Evolutionary conservation across 53 echinoderm and acorn worm genomes (phyloP).

Genomic region (Temnopleurus reevesii): DNA sequence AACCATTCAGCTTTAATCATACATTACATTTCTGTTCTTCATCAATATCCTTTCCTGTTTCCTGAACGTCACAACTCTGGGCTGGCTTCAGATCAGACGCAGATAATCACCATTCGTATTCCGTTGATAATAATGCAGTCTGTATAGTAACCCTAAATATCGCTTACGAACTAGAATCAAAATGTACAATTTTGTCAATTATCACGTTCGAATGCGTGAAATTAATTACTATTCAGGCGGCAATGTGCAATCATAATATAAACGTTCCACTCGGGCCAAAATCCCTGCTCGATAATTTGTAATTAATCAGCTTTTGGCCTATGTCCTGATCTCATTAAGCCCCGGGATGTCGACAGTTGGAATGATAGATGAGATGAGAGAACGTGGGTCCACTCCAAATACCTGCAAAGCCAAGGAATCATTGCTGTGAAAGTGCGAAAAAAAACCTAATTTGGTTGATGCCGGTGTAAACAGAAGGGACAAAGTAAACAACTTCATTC

Average conservation of each 20-base stretch:
- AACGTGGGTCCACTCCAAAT: not conserved
- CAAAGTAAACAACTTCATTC: not conserved
- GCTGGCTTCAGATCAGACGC: too few relatives aligned
- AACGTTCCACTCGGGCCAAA: not conserved
- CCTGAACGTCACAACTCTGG: too few relatives aligned
- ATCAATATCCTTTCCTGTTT: too few relatives aligned
- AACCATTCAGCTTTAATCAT: too few relatives aligned
- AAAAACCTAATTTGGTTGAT: not conserved
- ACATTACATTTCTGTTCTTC: too few relatives aligned
- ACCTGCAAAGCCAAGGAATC: too few relatives aligned
- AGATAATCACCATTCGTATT: too few relatives aligned
- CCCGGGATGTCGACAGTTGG: not conserved
- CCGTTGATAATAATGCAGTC: too few relatives aligned
- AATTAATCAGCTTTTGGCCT: not conserved
- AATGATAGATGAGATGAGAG: not conserved
- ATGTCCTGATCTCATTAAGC: not conserved
- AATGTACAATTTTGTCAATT: too few relatives aligned
- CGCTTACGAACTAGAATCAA: too few relatives aligned
- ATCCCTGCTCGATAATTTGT: not conserved
- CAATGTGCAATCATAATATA: not conserved
- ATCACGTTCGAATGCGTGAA: not conserved
- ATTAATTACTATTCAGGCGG: not conserved
- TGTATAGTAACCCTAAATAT: too few relatives aligned
- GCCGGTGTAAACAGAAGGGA: not conserved
- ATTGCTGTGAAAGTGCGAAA: too few relatives aligned